Conservation (phyloP, 2,113 vertebrate genomes). For the Aegithalos caudatus region DNA sequence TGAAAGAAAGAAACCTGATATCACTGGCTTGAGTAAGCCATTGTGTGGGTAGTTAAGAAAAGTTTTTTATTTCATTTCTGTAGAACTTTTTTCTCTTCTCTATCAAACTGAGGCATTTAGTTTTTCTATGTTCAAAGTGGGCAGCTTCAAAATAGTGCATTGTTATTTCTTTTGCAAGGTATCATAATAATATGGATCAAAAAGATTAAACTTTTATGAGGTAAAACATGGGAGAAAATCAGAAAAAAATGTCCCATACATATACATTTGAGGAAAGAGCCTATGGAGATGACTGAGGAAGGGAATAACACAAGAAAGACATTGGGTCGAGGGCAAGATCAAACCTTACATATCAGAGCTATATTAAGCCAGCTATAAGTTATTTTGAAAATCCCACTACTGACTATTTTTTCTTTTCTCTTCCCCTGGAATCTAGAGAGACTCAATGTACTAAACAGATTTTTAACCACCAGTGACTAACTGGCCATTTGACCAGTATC, state of each 20-base stretch:
- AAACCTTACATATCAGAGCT: background rate
- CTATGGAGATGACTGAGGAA: background rate
- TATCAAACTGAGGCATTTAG: background rate
- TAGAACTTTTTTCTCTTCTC: background rate
- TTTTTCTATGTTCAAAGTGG: background rate
- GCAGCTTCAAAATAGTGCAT: background rate
- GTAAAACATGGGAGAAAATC: background rate
- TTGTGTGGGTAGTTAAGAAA: constrained; percentile 42
- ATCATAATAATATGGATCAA: background rate
- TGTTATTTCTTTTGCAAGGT: constrained; percentile 1
- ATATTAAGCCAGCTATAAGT: background rate
- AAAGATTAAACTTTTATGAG: background rate
- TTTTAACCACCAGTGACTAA: background rate
- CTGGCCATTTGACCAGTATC: background rate
- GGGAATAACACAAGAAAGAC: background rate
- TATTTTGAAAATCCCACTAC: background rate
- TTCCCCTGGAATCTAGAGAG: background rate
- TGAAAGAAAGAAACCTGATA: constrained; percentile 36
- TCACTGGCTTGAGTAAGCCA: background rate
- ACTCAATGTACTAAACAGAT: background rate
- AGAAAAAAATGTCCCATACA: background rate
- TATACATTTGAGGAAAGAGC: background rate
- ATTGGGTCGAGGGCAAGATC: background rate
- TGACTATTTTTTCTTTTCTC: background rate
- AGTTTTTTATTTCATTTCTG: constrained; percentile 25